Conservation (phyloP, 2,888 invertebrate species). For the Dorcus parallelipipedus region DNA sequence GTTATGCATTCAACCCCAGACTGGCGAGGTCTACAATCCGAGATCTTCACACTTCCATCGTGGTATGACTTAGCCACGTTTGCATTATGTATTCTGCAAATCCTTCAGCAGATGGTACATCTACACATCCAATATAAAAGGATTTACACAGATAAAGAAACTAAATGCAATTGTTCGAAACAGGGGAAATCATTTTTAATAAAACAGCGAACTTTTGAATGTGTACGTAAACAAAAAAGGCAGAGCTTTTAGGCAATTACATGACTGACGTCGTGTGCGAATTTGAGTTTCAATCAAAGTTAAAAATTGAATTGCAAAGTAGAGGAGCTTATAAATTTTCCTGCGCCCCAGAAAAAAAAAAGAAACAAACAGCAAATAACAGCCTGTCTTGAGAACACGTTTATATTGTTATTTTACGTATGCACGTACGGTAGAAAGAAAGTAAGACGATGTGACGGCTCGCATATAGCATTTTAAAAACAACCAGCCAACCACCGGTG, state of each 20-base stretch:
- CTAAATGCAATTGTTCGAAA: conserved; percentile 19
- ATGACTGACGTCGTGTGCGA: too few relatives aligned
- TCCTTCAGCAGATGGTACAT: conserved; percentile 41
- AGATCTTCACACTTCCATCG: conserved; percentile 31
- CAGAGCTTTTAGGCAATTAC: too few relatives aligned
- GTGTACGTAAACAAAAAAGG: background rate
- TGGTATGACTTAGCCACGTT: conserved; percentile 41
- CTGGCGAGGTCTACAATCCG: conserved; percentile 40
- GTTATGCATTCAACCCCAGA: conserved; percentile 47
- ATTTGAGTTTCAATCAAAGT: too few relatives aligned
- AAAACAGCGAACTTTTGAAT: background rate
- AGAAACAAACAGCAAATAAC: too few relatives aligned
- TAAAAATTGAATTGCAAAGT: too few relatives aligned
- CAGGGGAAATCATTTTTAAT: background rate
- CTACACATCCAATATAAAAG: conserved; percentile 31
- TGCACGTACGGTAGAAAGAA: conserved; percentile 34
- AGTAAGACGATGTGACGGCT: conserved; percentile 36
- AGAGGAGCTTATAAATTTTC: too few relatives aligned
- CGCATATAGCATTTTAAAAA: conserved; percentile 41
- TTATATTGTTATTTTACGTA: conserved; percentile 12
- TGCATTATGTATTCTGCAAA: conserved; percentile 46
- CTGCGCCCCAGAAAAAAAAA: too few relatives aligned
- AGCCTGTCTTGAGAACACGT: too few relatives aligned
- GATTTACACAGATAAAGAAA: conserved; percentile 27
- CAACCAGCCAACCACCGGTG: conserved; percentile 34